A percentile compares a stretch with the other conserved stretches of the same genome.
phyloP scores from a whole-genome alignment of 1,140 invertebrate genomes.

The Dinoponera quadriceps region DNA sequence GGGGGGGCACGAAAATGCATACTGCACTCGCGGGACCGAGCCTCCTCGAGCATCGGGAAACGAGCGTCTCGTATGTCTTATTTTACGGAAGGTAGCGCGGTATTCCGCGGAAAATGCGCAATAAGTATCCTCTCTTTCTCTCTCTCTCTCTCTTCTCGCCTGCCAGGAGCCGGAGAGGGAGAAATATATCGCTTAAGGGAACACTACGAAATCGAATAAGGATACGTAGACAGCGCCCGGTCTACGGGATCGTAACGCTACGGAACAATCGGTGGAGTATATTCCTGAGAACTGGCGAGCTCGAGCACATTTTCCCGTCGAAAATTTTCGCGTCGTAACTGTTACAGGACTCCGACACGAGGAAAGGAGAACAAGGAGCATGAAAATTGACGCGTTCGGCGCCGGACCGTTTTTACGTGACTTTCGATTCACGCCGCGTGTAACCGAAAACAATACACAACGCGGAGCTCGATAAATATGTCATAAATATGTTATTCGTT shows the following conservation, averaged over 20 bases:
- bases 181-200: conserved; percentile 49
- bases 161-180: conserved; percentile 20
- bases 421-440: too few species aligned
- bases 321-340: too few species aligned
- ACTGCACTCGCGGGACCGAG: conserved; percentile 41
- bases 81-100: conserved; percentile 43
- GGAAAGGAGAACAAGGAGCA: too few species aligned
- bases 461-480: too few species aligned
- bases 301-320: too few species aligned
- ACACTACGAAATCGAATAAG: conserved; percentile 43
- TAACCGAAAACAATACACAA: too few species aligned
- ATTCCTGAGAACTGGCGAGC: background rate
- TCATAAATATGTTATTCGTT: too few species aligned
- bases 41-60: conserved; percentile 33
- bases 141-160: too few species aligned
- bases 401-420: too few species aligned
- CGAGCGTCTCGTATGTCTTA: conserved; percentile 46
- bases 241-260: conserved; percentile 7
- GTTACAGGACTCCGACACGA: too few species aligned
- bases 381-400: too few species aligned
- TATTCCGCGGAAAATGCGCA: conserved; percentile 55
- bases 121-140: conserved; percentile 39
- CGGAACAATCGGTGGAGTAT: conserved; percentile 23
- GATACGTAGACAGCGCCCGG: conserved; percentile 30
- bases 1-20: conserved; percentile 41